phyloP scores from a whole-genome alignment of 2,888 invertebrate genomes.

The Bembecia ichneumoniformis region DNA sequence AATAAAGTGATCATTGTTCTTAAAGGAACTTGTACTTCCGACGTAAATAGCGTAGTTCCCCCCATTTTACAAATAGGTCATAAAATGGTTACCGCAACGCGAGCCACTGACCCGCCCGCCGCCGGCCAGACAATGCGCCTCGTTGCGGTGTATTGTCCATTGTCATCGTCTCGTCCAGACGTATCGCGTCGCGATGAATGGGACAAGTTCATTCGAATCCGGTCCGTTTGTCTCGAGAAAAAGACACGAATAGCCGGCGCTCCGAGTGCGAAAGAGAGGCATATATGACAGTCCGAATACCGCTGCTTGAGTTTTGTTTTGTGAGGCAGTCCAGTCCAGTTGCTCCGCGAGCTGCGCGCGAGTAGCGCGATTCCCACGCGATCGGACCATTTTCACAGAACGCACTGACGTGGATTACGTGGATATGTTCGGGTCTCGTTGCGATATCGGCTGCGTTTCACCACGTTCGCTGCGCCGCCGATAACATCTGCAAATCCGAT shows the following conservation, averaged over 20 bases:
- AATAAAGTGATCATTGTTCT: not conserved
- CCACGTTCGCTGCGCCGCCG: constrained; percentile 31
- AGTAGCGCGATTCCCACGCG: constrained; percentile 33
- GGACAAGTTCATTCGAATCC: constrained; percentile 51
- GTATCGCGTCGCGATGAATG: constrained; percentile 53
- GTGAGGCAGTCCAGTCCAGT: constrained; percentile 50
- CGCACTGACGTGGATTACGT: constrained; percentile 23
- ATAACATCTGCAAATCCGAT: constrained; percentile 65
- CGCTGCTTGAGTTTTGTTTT: constrained; percentile 60
- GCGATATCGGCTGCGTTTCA: constrained; percentile 48
- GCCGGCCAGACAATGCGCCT: constrained; percentile 44
- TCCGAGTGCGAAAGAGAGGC: constrained; percentile 25
- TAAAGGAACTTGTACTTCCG: constrained; percentile 16
- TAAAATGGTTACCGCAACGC: constrained; percentile 35
- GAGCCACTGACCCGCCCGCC: constrained; percentile 33
- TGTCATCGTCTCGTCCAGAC: constrained; percentile 40
- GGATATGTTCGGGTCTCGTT: constrained; percentile 52
- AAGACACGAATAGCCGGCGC: constrained; percentile 23
- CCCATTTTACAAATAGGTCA: constrained; percentile 37
- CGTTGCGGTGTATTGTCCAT: constrained; percentile 51
- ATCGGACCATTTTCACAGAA: constrained; percentile 6
- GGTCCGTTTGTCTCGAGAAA: constrained; percentile 31
- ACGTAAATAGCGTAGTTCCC: constrained; percentile 30
- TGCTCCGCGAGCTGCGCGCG: constrained; percentile 51
- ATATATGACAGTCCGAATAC: constrained; percentile 46